Base-by-base conservation (phyloP, 2,113 vertebrate species). In the Apistogramma diplotaenia region DNA sequence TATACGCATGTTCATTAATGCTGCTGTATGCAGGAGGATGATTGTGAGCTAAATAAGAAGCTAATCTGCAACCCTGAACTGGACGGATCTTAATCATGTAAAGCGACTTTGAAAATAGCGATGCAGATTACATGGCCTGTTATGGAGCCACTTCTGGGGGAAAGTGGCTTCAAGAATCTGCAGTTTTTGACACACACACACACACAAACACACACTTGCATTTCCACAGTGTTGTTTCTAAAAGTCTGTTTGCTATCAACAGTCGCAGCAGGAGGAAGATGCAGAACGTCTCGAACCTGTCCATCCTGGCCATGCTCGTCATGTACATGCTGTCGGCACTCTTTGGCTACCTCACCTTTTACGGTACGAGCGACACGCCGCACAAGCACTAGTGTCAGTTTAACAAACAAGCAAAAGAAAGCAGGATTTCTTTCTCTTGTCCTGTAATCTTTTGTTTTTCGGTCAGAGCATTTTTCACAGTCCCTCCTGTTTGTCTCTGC, bases 291-390 rank as follows among this genome's bases (percentile, higher is more conserved):
- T 98, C 98, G 35, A 99, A 99, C 78, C 57, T 99, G 82, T 99
- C 98, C 77, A 99, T 99, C 91, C 84, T 96, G 1, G 97, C 96
- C 1, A 99, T 99, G 98, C 95, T 99, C 0, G 19, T 95, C 78
- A 99, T 99, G 98, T 99, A 99, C 89, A 96, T 99, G 90, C 88
- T 99, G 31, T 97, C 97, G 1, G 97, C 96, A 0, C 95, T 99
- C 18, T 99, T 99, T 55, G 98, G 98, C 33, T 99, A 99, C 84
- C 96, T 99, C 56, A 99, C 97, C 3, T 99, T 99, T 87, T 98
- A 98, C 0, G 96, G 98, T 99, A 96, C 84, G 95, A 62, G 21
- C 37, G 37, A 18, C 8, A 1, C 13, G 2, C 18, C 70, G 35
- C 29, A n/a, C 76, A 73, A 43, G 15, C 2, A 15, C 29, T 12